Conservation (phyloP, 2,113 vertebrate genomes). For the Hemicordylus capensis region DNA sequence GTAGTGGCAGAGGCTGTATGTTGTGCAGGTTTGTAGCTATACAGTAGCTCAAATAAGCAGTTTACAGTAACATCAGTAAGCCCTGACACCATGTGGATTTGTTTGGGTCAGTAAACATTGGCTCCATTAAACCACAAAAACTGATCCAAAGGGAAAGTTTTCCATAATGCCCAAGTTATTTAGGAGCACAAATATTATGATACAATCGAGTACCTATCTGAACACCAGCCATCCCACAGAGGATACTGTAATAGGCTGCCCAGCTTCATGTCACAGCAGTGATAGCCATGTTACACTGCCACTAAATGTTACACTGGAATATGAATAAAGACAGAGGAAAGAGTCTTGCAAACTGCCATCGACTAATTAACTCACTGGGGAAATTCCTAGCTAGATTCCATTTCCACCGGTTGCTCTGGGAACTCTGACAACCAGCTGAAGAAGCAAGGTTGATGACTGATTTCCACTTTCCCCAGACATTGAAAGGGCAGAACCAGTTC, state of each 20-base stretch:
- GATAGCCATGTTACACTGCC: not conserved
- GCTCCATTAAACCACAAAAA: conserved; percentile 10
- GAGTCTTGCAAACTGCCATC: conserved; percentile 43
- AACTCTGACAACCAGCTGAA: conserved; percentile 47
- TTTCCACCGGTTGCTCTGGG: conserved; percentile 28
- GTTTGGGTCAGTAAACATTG: not conserved
- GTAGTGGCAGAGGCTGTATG: not conserved
- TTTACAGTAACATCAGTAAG: not conserved
- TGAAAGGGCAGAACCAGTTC: not conserved
- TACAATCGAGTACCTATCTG: not conserved
- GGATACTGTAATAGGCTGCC: conserved; percentile 27
- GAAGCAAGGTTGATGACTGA: conserved; percentile 20
- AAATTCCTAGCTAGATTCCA: conserved; percentile 32
- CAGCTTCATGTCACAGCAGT: conserved; percentile 25
- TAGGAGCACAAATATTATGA: not conserved
- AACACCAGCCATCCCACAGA: not conserved
- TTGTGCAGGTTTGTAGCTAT: not conserved
- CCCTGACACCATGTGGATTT: not conserved
- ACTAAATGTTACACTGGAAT: not conserved
- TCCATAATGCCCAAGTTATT: not conserved
- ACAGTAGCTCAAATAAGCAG: not conserved
- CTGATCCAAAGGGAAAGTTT: not conserved
- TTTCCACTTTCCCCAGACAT: not conserved
- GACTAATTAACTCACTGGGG: conserved; percentile 48
- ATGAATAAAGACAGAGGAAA: conserved; percentile 28